Evolutionary conservation across 2,113 vertebrate species (phyloP).

Genomic region (Gallinago undulata): DNA sequence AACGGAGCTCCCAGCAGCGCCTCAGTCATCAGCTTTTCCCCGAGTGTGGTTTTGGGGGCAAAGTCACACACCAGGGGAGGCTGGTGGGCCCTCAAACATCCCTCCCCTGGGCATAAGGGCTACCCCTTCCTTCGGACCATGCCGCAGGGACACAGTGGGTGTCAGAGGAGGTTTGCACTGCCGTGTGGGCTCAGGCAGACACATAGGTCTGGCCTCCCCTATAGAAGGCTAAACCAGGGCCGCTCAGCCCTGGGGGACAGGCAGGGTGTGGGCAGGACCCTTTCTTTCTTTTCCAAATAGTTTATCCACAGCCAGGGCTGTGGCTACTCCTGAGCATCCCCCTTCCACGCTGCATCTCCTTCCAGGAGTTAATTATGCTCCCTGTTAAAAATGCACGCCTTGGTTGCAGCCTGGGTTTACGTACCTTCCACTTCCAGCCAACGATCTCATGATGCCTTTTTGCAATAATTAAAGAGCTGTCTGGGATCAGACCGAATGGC

Average conservation of each 20-base stretch:
- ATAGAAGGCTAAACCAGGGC: not conserved
- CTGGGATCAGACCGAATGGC: not conserved
- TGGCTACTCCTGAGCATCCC: not conserved
- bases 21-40: rapidly evolving
- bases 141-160: not conserved
- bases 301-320: not conserved
- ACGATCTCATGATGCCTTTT: not conserved
- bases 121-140: rapidly evolving
- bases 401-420: too few relatives aligned
- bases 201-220: not conserved
- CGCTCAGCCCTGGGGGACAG: not conserved
- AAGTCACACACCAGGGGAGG: not conserved
- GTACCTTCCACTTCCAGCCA: not conserved
- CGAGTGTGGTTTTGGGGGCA: rapidly evolving
- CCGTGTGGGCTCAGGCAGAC: not conserved
- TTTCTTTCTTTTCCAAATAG: not conserved
- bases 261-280: not conserved
- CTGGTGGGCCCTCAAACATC: not conserved
- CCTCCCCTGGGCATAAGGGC: not conserved
- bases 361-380: not conserved
- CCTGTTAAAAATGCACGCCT: not conserved
- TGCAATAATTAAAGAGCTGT: not conserved
- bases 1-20: rapidly evolving
- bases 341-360: not conserved
- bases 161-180: not conserved